Percentiles rank a stretch among this genome's conserved stretches.
Evolutionary conservation across 1,140 invertebrate species (phyloP).

Genomic region (Chironomus striatipennis): DNA sequence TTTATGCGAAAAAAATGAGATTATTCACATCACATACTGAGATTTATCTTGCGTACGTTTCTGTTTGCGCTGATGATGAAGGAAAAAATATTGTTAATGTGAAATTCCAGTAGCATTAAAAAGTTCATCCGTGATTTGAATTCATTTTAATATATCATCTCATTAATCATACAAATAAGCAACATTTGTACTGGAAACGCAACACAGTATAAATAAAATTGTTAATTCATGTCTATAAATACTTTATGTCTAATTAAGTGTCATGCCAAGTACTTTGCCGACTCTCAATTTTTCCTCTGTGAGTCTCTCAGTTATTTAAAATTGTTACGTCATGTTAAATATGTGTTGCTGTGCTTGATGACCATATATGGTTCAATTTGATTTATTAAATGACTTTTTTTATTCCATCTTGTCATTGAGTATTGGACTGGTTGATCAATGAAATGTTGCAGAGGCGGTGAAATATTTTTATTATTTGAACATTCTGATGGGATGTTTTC

Average conservation of each 20-base stretch:
- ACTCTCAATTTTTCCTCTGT: neutral
- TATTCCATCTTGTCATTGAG: neutral
- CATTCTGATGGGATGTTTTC: no score
- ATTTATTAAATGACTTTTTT: neutral
- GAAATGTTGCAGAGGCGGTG: neutral
- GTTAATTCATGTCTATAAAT: neutral
- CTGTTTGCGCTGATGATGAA: neutral
- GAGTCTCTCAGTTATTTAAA: neutral
- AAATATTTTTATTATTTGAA: neutral
- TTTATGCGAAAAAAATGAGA: no score
- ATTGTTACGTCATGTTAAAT: constrained; percentile 14
- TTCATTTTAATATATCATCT: neutral
- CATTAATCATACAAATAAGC: neutral
- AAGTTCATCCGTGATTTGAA: neutral
- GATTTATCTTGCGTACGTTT: no score
- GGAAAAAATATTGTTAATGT: neutral
- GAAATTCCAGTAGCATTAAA: neutral
- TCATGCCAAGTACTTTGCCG: neutral
- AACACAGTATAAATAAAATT: neutral
- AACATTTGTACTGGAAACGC: neutral
- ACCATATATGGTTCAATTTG: neutral
- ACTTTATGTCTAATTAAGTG: constrained; percentile 11
- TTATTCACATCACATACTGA: no score
- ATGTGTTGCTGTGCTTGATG: neutral
- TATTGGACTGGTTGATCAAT: neutral